Conservation (phyloP, 2,888 invertebrate species). For the Dione juno region DNA sequence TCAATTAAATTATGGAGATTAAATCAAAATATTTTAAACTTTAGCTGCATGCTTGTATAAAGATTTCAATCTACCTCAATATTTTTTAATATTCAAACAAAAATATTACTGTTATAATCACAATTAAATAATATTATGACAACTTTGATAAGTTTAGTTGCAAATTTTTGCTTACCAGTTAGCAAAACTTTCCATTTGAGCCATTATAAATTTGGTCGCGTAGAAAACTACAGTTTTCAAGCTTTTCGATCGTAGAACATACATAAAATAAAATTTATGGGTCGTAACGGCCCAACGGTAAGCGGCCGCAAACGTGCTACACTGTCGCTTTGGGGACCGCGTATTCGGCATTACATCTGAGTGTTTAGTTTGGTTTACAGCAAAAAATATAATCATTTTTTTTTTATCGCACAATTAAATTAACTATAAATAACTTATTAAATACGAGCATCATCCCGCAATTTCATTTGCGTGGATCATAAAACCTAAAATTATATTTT, state of each 20-base stretch:
- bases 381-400: background rate
- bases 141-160: no score
- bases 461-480: no score
- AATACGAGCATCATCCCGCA: no score
- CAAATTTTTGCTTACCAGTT: slow-evolving; percentile 19
- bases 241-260: slow-evolving; percentile 54
- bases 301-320: slow-evolving; percentile 67
- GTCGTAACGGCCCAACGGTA: slow-evolving; percentile 71
- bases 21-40: no score
- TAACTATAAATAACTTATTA: no score
- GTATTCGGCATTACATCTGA: slow-evolving; percentile 60
- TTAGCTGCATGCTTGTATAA: no score
- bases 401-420: no score
- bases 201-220: slow-evolving; percentile 46
- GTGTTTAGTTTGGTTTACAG: slow-evolving; percentile 3
- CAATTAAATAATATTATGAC: background rate
- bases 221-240: slow-evolving; percentile 50
- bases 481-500: no score
- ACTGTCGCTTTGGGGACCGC: slow-evolving; percentile 67
- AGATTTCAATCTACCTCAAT: no score
- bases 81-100: background rate
- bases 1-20: no score
- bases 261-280: slow-evolving; percentile 75
- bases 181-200: slow-evolving; percentile 28
- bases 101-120: background rate